These are phyloP conservation scores for Ivindomyrus marchei DNA, from an alignment of 2,113 vertebrate genomes.

Conservation along the genomic window DNA sequence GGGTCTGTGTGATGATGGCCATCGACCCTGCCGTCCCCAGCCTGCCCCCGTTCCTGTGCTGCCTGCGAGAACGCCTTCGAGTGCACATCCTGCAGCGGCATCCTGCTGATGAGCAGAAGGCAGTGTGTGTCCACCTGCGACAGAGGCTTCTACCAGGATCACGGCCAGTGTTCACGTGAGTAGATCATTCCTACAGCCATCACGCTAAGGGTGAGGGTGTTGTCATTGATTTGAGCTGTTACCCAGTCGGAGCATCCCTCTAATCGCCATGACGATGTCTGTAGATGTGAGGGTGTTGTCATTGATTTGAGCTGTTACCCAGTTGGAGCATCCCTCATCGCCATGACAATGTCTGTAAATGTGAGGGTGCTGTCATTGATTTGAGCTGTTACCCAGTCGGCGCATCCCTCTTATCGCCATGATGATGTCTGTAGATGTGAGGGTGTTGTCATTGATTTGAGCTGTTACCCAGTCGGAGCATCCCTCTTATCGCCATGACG, in stretches of 20 bases:
- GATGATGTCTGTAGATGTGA: too few species aligned
- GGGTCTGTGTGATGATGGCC: not conserved
- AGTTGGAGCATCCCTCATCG: not conserved
- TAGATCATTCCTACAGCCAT: not conserved
- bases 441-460: too few species aligned
- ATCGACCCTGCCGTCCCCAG: conserved; percentile 42
- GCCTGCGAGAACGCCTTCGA: conserved; percentile 59
- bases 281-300: not conserved
- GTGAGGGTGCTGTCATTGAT: not conserved
- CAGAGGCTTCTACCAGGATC: conserved; percentile 56
- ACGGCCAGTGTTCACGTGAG: conserved; percentile 62
- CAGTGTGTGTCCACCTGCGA: conserved; percentile 66
- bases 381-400: not conserved
- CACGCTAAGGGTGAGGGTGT: not conserved
- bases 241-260: not conserved
- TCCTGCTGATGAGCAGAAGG: conserved; percentile 53
- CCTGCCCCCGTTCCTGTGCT: conserved; percentile 63
- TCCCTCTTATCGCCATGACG: too few species aligned
- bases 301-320: not conserved
- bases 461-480: too few species aligned
- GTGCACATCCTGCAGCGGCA: conserved; percentile 57
- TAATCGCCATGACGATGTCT: not conserved
- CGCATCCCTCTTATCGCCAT: too few species aligned
- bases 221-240: not conserved
- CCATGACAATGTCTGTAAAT: not conserved